Conservation (phyloP, 2,113 vertebrate species). For the Platysternon megacephalum region DNA sequence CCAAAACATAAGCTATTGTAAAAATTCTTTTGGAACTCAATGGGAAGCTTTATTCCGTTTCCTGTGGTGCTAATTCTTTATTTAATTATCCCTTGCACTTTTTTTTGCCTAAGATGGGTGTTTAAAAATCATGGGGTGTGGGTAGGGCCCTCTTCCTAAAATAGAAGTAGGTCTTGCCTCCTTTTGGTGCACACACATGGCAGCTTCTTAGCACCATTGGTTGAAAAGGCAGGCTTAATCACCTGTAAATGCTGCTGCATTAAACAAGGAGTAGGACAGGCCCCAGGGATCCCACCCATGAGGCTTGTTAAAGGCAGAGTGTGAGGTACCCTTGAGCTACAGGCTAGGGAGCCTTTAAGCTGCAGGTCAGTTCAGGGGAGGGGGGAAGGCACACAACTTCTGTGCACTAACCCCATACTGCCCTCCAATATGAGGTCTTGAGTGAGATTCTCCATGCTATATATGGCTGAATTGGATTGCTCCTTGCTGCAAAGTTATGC, state of each 20-base stretch:
- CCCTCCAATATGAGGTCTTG: background rate
- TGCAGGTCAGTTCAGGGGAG: background rate
- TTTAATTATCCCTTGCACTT: background rate
- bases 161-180: background rate
- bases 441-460: rapidly evolving
- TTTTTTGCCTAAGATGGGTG: too few species aligned
- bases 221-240: background rate
- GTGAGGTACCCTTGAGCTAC: background rate
- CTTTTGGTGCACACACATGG: background rate
- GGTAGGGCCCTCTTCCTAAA: background rate
- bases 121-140: background rate
- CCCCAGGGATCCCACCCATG: background rate
- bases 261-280: background rate
- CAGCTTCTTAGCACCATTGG: rapidly evolving
- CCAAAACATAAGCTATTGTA: background rate
- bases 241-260: background rate
- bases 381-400: background rate
- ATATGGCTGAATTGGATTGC: background rate
- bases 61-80: background rate
- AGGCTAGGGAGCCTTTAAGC: rapidly evolving
- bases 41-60: rapidly evolving
- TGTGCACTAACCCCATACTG: background rate
- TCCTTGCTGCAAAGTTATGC: background rate
- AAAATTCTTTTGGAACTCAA: background rate
- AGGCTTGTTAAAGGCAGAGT: background rate